Base-by-base conservation (phyloP, 1,140 invertebrate genomes). In the Drosophila nebulosa region DNA sequence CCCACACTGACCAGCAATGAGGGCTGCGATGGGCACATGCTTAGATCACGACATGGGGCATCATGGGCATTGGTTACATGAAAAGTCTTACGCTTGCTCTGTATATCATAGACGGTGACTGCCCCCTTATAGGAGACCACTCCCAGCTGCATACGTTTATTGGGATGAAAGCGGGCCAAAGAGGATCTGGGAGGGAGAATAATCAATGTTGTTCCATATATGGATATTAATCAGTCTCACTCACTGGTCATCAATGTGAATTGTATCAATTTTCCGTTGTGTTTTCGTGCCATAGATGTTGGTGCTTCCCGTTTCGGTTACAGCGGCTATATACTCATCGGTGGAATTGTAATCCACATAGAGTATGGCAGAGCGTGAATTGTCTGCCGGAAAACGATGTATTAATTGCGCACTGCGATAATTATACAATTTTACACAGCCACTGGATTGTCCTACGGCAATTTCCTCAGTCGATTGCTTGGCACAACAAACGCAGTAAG, bases 241-340 rank as follows among this genome's bases (percentile, higher is more conserved):
- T 78, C 52, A 91, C 89, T 89, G 69, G 24, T 74, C 67, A 73
- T 91, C 89, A 10, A 91, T 56, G 10, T 53, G 78, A 3, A 91
- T 42, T 4, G 78, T 77, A n/a, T 91, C 84, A 0, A 80, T 70
- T 72, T 90, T 91, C 7, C 77, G 79, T 35, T 80, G 79, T 4
- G 91, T 90, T 32, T 90, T 89, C 3, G 76, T 78, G n/a, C 90
- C 90, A 53, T 80, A 90, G 6, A 91, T 74, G 36, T 88, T 90
- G 1, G 91, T 84, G 21, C 46, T 39, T n/a, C 90, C 90, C 42
- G 62, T 69, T 24, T 91, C 90, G 14, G 79, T 69, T 9, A 91
- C 90, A 0, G 88, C 79, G 1, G 91, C 79, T 65, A 91, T 83
- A 39, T 90, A 91, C 30, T 91, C 91, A 69, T 91, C 89, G 4